phyloP scores from a whole-genome alignment of 2,797 vertebrate species.

The Poecile montanus region DNA sequence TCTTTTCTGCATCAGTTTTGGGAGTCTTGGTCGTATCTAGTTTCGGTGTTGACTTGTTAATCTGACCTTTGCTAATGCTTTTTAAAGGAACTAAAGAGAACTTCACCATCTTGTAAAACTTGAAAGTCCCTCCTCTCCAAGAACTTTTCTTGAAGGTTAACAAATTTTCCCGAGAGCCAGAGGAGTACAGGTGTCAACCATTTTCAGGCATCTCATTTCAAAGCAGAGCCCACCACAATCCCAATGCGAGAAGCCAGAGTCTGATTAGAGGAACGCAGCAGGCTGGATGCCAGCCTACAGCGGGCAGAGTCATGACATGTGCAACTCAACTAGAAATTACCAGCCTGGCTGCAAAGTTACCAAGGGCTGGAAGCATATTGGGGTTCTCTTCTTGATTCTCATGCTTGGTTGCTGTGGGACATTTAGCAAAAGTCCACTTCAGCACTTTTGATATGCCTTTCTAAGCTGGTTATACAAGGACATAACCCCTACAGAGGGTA shows the following conservation, averaged over 20 bases:
- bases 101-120: slow-evolving; percentile 64
- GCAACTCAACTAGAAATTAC: background rate
- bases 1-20: slow-evolving; percentile 67
- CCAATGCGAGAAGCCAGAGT: slow-evolving; percentile 25
- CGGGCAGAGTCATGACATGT: background rate
- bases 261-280: slow-evolving; percentile 40
- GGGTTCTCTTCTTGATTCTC: background rate
- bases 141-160: slow-evolving; percentile 69
- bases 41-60: slow-evolving; percentile 80
- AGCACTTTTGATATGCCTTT: background rate
- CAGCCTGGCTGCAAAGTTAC: background rate
- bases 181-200: slow-evolving; percentile 71
- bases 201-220: slow-evolving; percentile 71
- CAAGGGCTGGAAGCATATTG: background rate
- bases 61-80: slow-evolving; percentile 78
- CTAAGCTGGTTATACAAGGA: background rate
- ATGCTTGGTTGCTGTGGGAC: background rate
- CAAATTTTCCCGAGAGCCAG: slow-evolving; percentile 60
- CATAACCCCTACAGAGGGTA: background rate
- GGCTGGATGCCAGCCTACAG: slow-evolving; percentile 14
- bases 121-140: slow-evolving; percentile 53
- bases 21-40: slow-evolving; percentile 67
- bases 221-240: slow-evolving; percentile 55
- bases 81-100: slow-evolving; percentile 72
- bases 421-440: background rate